phyloP scores from a whole-genome alignment of 2,888 invertebrate species.

The Gnatocerus cornutus region DNA sequence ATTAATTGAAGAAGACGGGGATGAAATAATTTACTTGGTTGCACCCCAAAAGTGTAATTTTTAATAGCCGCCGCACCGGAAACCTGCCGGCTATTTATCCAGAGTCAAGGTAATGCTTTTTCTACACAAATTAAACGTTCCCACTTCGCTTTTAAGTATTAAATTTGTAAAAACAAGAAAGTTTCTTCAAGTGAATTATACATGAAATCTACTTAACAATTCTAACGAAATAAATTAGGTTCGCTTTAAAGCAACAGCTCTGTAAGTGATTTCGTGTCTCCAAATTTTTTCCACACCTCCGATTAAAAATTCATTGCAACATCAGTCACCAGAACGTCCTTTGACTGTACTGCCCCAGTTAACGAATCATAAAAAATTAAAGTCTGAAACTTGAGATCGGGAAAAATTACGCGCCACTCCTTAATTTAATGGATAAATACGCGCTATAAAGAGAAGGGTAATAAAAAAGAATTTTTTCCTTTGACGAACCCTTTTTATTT shows the following conservation, averaged over 20 bases:
- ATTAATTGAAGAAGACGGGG: constrained; percentile 7
- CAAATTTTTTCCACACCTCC: constrained; percentile 3
- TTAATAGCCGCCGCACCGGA: constrained; percentile 28
- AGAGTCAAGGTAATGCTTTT: constrained; percentile 40
- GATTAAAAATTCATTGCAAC: constrained; percentile 5
- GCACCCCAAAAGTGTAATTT: constrained; percentile 19
- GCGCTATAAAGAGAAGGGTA: not conserved
- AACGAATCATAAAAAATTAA: constrained; percentile 8
- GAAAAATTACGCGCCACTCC: not conserved
- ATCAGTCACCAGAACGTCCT: not conserved
- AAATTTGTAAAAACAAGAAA: constrained; percentile 17
- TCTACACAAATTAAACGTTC: constrained; percentile 38
- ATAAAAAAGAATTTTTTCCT: constrained; percentile 3
- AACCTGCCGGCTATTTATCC: constrained; percentile 25
- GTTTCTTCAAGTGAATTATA: constrained; percentile 24
- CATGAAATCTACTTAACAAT: constrained; percentile 30
- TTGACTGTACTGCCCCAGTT: not conserved
- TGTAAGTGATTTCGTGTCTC: not conserved
- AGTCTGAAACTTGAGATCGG: not conserved
- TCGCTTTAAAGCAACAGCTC: not conserved
- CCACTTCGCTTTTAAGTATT: constrained; percentile 16
- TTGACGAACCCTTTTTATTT: constrained; percentile 6
- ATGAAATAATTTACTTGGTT: constrained; percentile 21
- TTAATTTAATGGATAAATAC: constrained; percentile 13
- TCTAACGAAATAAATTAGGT: constrained; percentile 18